A percentile compares a stretch with the other conserved stretches of the same genome.
Conservation (phyloP, 2,888 invertebrate genomes). For the Leptinotarsa tumamoca region DNA sequence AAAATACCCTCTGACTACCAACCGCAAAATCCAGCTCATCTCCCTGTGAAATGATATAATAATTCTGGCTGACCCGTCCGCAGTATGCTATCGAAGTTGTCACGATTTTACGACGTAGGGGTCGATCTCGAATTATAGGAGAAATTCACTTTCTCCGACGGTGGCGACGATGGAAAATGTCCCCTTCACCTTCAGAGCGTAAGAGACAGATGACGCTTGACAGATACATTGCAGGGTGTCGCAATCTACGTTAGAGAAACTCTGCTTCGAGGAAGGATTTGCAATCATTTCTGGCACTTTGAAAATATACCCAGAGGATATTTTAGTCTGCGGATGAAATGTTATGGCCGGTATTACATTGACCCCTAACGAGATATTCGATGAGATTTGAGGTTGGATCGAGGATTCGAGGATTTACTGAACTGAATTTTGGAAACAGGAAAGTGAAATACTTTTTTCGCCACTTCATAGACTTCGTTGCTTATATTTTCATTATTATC, state of each 20-base stretch:
- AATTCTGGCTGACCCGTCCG: constrained; percentile 34
- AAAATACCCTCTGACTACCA: neutral
- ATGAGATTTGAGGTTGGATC: no score
- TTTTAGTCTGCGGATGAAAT: neutral
- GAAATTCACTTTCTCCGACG: constrained; percentile 6
- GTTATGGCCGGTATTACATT: neutral
- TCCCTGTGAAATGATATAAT: constrained; percentile 36
- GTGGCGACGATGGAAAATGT: constrained; percentile 1
- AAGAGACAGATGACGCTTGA: neutral
- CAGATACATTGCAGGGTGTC: neutral
- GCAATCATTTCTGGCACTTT: neutral
- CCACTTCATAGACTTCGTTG: no score
- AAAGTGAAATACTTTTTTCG: no score
- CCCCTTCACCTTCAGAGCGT: neutral
- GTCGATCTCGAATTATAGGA: constrained; percentile 3
- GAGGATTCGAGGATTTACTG: no score
- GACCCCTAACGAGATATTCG: no score
- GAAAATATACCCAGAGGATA: neutral
- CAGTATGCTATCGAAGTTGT: constrained; percentile 5
- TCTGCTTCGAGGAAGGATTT: neutral
- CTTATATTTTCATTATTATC: no score
- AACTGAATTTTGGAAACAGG: no score
- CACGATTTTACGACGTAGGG: constrained; percentile 16
- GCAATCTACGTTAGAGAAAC: neutral
- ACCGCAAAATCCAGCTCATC: constrained; percentile 34